Conservation (phyloP, 1,140 invertebrate genomes). For the Lasioglossum baleicum region DNA sequence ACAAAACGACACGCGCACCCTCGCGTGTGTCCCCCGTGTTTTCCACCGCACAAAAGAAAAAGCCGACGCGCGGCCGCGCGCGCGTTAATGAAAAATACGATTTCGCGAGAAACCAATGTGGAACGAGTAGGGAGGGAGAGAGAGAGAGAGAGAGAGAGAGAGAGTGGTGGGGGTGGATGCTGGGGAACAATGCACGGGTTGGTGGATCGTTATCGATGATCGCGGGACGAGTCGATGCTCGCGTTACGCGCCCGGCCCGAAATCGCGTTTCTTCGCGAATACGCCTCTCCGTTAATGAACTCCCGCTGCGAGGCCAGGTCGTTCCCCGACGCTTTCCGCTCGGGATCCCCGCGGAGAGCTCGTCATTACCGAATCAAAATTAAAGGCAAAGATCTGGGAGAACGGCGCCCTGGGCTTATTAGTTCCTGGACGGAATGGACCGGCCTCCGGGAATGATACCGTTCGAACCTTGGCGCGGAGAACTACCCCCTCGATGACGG, state of each 20-base stretch:
- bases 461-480: not conserved
- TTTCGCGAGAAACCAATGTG: too few relatives aligned
- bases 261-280: slow-evolving; percentile 36
- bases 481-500: too few relatives aligned
- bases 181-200: too few relatives aligned
- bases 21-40: too few relatives aligned
- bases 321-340: slow-evolving; percentile 44
- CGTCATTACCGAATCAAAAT: slow-evolving; percentile 70
- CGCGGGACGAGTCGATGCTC: not conserved
- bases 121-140: too few relatives aligned
- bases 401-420: slow-evolving; percentile 57
- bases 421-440: slow-evolving; percentile 51
- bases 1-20: slow-evolving; percentile 36
- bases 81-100: slow-evolving; percentile 25
- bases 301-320: slow-evolving; percentile 54
- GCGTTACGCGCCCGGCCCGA: slow-evolving; percentile 4
- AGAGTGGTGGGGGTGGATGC: too few relatives aligned
- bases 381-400: slow-evolving; percentile 58
- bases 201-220: not conserved
- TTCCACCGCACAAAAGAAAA: too few relatives aligned
- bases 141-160: too few relatives aligned
- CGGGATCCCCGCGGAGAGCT: slow-evolving; percentile 57
- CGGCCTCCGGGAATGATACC: slow-evolving; percentile 5
- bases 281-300: slow-evolving; percentile 64
- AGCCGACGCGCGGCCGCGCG: not conserved